phyloP scores from a whole-genome alignment of 2,888 invertebrate genomes.

The Microplitis deprimator region DNA sequence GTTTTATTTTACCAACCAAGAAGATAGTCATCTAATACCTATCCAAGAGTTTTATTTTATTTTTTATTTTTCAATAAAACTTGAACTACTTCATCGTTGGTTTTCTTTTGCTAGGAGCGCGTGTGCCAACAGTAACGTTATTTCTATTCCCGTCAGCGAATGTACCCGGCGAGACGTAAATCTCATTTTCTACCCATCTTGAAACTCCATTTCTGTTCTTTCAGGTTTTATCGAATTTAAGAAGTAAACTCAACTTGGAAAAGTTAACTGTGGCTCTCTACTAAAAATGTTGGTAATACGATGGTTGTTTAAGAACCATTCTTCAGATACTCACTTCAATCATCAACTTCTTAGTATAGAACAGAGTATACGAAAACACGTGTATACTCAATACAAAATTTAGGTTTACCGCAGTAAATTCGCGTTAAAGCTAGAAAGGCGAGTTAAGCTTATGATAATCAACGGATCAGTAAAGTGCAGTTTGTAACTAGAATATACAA shows the following conservation, averaged over 20 bases:
- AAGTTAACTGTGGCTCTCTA: not conserved
- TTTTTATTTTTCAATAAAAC: constrained; percentile 17
- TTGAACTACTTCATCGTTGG: constrained; percentile 15
- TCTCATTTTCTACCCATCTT: constrained; percentile 42
- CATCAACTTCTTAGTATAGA: not conserved
- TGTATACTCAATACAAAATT: too few relatives aligned
- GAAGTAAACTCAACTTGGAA: constrained; percentile 10
- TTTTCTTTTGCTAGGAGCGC: constrained; percentile 3
- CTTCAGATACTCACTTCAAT: not conserved
- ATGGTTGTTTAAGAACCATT: constrained; percentile 14
- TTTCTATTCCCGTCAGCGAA: constrained; percentile 42
- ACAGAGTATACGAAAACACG: not conserved
- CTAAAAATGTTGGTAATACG: not conserved
- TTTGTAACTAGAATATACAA: not conserved
- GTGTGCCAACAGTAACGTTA: constrained; percentile 36
- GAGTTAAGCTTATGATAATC: not conserved
- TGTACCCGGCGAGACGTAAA: constrained; percentile 39
- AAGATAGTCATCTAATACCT: constrained; percentile 13
- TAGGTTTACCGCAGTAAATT: too few relatives aligned
- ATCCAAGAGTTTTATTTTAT: constrained; percentile 6
- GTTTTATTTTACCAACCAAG: not conserved
- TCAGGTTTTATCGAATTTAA: constrained; percentile 11
- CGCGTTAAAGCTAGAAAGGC: not conserved
- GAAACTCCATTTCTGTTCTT: constrained; percentile 21
- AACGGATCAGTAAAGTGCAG: not conserved